Conservation (phyloP, 2,113 vertebrate species). For the Sorex araneus region DNA sequence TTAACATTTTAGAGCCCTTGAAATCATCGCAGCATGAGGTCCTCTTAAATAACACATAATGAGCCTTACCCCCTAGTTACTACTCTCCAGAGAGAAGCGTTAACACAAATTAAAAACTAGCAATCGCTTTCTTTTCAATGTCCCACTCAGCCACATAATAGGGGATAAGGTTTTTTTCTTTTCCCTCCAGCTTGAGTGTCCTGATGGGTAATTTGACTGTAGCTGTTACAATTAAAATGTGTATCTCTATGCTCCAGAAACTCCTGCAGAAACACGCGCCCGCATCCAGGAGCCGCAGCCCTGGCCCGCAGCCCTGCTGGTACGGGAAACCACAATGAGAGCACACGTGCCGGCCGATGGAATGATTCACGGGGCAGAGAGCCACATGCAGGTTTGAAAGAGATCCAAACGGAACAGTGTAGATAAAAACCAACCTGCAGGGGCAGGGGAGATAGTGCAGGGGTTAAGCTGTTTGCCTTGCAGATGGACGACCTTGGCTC, state of each 20-base stretch:
- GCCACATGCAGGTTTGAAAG: background rate
- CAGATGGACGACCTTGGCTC: too few relatives aligned
- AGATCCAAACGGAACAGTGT: constrained; percentile 1
- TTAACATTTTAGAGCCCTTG: constrained; percentile 78
- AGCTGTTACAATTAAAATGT: constrained; percentile 69
- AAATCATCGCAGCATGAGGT: constrained; percentile 81
- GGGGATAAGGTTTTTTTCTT: background rate
- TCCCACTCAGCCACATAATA: constrained; percentile 64
- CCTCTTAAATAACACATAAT: constrained; percentile 81
- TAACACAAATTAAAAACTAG: constrained; percentile 80
- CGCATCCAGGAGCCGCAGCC: too few relatives aligned
- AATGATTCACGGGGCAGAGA: background rate
- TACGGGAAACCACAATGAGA: background rate
- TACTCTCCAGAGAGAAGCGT: constrained; percentile 76
- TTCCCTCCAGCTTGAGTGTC: constrained; percentile 14
- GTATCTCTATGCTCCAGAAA: constrained; percentile 7
- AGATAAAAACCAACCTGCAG: background rate
- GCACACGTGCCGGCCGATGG: background rate
- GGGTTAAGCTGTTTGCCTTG: too few relatives aligned
- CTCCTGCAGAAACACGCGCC: constrained; percentile 37
- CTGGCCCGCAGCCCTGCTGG: background rate
- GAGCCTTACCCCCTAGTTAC: constrained; percentile 61
- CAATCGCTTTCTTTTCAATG: constrained; percentile 69
- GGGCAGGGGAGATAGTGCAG: too few relatives aligned
- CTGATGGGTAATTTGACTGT: constrained; percentile 62